Evolutionary conservation across 2,113 vertebrate genomes (phyloP).

Genomic region (Zosterops japonicus): DNA sequence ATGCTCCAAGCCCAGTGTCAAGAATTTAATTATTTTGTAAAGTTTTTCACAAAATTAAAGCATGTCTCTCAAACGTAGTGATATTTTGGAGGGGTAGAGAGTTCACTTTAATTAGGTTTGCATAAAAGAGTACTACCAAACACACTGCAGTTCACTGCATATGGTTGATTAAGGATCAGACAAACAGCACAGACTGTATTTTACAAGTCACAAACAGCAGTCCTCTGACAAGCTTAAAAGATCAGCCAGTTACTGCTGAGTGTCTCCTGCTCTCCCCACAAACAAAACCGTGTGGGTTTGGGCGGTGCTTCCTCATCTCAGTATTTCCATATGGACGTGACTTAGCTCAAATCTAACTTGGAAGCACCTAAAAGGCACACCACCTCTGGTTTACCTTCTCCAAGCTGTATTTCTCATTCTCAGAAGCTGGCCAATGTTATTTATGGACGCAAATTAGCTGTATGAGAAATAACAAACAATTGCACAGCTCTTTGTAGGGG

Average conservation of each 20-base stretch:
- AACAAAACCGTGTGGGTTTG: neutral
- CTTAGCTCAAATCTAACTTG: neutral
- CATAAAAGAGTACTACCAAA: neutral
- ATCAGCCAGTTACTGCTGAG: neutral
- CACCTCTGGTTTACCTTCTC: neutral
- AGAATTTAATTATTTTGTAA: neutral
- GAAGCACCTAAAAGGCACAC: neutral
- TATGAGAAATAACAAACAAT: neutral
- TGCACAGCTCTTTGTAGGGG: neutral
- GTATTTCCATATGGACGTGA: neutral
- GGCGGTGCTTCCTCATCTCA: neutral
- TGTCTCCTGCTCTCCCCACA: rapidly evolving
- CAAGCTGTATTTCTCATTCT: neutral
- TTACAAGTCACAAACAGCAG: neutral
- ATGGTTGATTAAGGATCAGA: neutral
- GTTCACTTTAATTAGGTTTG: neutral
- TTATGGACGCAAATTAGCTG: neutral
- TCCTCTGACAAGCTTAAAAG: neutral
- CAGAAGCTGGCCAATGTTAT: neutral
- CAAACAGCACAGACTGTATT: neutral
- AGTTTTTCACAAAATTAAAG: neutral
- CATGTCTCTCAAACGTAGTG: neutral
- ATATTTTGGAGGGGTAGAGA: neutral
- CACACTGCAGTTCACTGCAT: neutral
- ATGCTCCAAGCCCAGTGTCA: neutral